Evolutionary conservation across 2,888 invertebrate genomes (phyloP).

Genomic region (Myathropa florea): DNA sequence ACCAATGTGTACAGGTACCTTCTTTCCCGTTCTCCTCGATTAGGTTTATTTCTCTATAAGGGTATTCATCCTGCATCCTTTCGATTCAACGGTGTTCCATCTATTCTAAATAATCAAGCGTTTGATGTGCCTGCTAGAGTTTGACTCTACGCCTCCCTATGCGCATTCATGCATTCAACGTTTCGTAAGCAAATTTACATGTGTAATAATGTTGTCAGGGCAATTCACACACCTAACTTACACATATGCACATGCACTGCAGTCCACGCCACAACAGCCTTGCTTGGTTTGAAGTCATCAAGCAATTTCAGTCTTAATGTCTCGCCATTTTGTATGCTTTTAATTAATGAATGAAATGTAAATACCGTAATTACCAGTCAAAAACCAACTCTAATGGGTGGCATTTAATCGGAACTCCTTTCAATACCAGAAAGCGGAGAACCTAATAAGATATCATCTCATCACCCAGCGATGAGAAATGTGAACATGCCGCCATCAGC

Average conservation of each 20-base stretch:
- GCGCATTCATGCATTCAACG: too few relatives aligned
- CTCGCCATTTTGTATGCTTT: neutral
- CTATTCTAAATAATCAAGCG: too few relatives aligned
- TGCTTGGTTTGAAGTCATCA: neutral
- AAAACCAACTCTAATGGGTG: slow-evolving; percentile 55
- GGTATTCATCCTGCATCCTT: too few relatives aligned
- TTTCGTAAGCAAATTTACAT: too few relatives aligned
- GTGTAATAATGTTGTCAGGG: neutral
- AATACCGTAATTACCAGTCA: slow-evolving; percentile 36
- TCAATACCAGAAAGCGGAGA: slow-evolving; percentile 22
- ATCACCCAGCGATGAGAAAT: slow-evolving; percentile 13
- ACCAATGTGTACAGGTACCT: too few relatives aligned
- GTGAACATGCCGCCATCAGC: slow-evolving; percentile 17
- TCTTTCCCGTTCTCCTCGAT: too few relatives aligned
- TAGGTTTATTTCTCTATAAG: too few relatives aligned
- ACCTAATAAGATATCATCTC: slow-evolving; percentile 49
- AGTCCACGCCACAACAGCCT: neutral
- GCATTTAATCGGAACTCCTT: slow-evolving; percentile 42
- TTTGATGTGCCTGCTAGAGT: too few relatives aligned
- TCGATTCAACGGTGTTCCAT: too few relatives aligned
- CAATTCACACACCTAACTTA: too few relatives aligned
- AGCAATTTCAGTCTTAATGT: neutral
- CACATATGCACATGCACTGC: neutral
- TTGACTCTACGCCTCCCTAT: too few relatives aligned
- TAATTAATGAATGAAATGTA: neutral